These are phyloP conservation scores for Condylostylus longicornis DNA, from an alignment of 1,140 invertebrate species.

Conservation along the genomic window DNA sequence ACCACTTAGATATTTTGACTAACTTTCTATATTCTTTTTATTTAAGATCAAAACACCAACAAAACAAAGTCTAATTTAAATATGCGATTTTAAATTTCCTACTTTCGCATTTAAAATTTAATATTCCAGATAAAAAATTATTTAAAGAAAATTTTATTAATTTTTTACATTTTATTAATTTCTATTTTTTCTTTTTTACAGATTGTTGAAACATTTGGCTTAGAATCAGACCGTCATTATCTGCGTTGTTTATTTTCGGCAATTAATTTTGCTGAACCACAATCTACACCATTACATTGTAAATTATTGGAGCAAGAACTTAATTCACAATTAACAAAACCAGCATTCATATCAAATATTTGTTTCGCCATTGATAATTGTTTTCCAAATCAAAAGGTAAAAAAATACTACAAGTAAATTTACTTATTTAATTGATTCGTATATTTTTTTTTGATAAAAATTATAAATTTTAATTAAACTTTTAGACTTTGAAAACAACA, in stretches of 20 bases:
- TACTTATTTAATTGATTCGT: conserved; percentile 2
- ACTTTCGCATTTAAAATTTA: too few relatives aligned
- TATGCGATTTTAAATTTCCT: too few relatives aligned
- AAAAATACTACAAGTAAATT: conserved; percentile 2
- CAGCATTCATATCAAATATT: conserved; percentile 56
- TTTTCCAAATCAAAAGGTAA: conserved; percentile 42
- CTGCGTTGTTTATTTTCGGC: conserved; percentile 72
- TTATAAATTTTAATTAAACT: too few relatives aligned
- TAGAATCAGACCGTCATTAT: conserved; percentile 76
- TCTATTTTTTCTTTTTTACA: conserved; percentile 30
- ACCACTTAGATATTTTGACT: too few relatives aligned
- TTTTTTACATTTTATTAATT: too few relatives aligned
- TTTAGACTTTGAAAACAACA: conserved; percentile 57
- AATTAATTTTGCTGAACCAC: conserved; percentile 44
- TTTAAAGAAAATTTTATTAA: too few relatives aligned
- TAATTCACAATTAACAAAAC: conserved; percentile 52
- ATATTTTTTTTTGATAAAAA: too few relatives aligned
- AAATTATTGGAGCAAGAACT: conserved; percentile 62
- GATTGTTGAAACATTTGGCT: conserved; percentile 64
- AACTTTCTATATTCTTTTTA: too few relatives aligned
- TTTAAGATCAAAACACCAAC: too few relatives aligned
- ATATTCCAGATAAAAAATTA: too few relatives aligned
- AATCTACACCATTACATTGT: conserved; percentile 42
- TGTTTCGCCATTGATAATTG: conserved; percentile 66
- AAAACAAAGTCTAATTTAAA: too few relatives aligned